Base-by-base conservation (phyloP, 2,888 invertebrate genomes). In the Cephus spinipes region DNA sequence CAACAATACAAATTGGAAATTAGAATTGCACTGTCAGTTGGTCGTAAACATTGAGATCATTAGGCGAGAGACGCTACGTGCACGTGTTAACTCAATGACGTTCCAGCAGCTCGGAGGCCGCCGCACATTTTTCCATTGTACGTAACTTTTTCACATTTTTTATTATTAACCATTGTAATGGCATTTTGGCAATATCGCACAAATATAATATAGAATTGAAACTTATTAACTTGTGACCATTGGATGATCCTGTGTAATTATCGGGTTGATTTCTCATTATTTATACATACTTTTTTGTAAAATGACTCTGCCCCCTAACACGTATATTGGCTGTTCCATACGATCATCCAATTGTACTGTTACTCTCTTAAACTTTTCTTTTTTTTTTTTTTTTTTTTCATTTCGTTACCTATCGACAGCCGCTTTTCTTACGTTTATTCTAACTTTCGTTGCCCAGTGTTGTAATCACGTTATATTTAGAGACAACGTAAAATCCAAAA, bases 171-270 rank as follows among this genome's bases (percentile, higher is more conserved):
- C 82, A 85, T 87, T 87, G 87, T 87, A 89, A 87, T 84, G 83
- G 84, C 83, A 87, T 88, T 88, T 84, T 87, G 87, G 85, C 86
- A 87, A 87, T 87, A 87, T 87, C 85, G 86, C 88, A 88, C 86
- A 89, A 89, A 89, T 87, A 88, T 87, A 88, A 82, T 74, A 81
- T 82, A 79, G 80, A 79, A 77, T 77, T 79, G 78, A 79, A 79
- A 78, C 76, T 68, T 68, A 75, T 35, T n/a, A 78, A 78, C 34
- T 74, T 68, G 35, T 78, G 78, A 73, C 75, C 35, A 80, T 78
- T 78, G 79, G 78, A 80, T 36, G 75, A 32, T 79, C 78, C 73
- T 76, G 35, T 74, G 40, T 30, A 77, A 35, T 68, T 76, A 77
- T 71, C 23, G 9, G 2, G 9, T 55, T 55, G 9, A 55, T 55